Percentiles rank a stretch among this genome's conserved stretches.
These are phyloP conservation scores for Myotis pilosus DNA, from an alignment of 2,797 vertebrate species.

Conservation along the genomic window DNA sequence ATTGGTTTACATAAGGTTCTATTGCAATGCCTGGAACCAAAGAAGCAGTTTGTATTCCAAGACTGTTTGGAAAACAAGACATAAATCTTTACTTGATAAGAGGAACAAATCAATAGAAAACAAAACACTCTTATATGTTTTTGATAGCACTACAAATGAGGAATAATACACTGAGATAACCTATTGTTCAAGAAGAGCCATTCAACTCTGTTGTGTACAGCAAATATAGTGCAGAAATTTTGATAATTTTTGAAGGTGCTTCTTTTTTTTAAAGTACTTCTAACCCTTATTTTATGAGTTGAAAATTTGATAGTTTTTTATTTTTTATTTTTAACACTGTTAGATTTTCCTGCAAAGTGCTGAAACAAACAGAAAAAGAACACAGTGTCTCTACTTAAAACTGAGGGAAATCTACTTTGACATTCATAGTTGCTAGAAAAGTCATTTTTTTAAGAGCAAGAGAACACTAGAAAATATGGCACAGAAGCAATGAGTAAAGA, in stretches of 20 bases:
- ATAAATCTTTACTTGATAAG: slow-evolving; percentile 58
- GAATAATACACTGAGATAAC: not conserved
- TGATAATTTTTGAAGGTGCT: slow-evolving; percentile 61
- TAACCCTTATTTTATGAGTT: slow-evolving; percentile 56
- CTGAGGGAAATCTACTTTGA: slow-evolving; percentile 62
- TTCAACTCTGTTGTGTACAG: not conserved
- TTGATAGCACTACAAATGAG: slow-evolving; percentile 35
- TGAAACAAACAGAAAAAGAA: slow-evolving; percentile 64
- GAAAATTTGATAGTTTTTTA: slow-evolving; percentile 55
- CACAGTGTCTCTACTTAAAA: slow-evolving; percentile 54
- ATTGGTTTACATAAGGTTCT: not conserved
- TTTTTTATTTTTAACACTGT: slow-evolving; percentile 71
- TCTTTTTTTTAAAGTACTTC: slow-evolving; percentile 72
- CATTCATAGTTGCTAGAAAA: slow-evolving; percentile 68
- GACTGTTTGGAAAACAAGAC: slow-evolving; percentile 42
- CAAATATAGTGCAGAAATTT: slow-evolving; percentile 49
- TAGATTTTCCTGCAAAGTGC: slow-evolving; percentile 37
- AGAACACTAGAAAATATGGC: slow-evolving; percentile 48
- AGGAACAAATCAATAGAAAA: slow-evolving; percentile 62
- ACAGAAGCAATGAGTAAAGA: not conserved
- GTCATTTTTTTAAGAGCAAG: slow-evolving; percentile 45
- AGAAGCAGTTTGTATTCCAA: slow-evolving; percentile 59
- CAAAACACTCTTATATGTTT: slow-evolving; percentile 55
- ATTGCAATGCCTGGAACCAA: slow-evolving; percentile 54
- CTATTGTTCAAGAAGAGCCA: slow-evolving; percentile 19